Percentiles rank a stretch among this genome's conserved stretches.
Evolutionary conservation across 2,797 vertebrate genomes (phyloP).

Genomic region (Aphelocoma californica): DNA sequence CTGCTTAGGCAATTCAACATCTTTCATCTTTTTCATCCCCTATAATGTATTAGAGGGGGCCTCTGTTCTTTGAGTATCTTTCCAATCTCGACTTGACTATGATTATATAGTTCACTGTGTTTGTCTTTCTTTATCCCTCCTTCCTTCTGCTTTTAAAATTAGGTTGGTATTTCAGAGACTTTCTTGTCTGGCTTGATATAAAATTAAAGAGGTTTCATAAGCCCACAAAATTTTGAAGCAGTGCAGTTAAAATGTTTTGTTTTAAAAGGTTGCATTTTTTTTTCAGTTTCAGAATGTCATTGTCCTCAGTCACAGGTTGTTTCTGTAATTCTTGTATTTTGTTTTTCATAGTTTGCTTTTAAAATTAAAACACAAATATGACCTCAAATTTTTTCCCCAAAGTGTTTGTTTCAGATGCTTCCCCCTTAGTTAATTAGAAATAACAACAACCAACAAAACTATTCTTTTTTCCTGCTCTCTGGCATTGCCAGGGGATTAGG

Average conservation of each 20-base stretch:
- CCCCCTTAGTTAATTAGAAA: neutral
- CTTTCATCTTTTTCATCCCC: neutral
- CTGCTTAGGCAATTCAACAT: conserved; percentile 16
- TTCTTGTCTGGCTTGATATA: neutral
- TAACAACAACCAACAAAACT: neutral
- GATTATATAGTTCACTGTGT: neutral
- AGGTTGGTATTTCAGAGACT: neutral
- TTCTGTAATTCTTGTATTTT: neutral
- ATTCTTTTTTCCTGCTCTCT: neutral
- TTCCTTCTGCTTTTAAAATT: neutral
- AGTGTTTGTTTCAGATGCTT: neutral
- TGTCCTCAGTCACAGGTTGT: neutral
- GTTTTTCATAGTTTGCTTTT: neutral
- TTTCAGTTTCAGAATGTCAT: neutral
- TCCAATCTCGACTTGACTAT: neutral
- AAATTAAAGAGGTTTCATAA: neutral
- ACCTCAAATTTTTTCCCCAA: rapidly evolving
- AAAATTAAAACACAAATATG: neutral
- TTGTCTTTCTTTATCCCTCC: neutral
- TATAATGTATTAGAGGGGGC: neutral
- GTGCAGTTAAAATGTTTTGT: neutral
- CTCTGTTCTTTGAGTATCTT: neutral
- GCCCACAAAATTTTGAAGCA: neutral
- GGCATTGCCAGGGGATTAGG: neutral
- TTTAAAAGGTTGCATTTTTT: neutral